These are phyloP conservation scores for Helostoma temminkii DNA, from an alignment of 2,797 vertebrate species.

Conservation along the genomic window DNA sequence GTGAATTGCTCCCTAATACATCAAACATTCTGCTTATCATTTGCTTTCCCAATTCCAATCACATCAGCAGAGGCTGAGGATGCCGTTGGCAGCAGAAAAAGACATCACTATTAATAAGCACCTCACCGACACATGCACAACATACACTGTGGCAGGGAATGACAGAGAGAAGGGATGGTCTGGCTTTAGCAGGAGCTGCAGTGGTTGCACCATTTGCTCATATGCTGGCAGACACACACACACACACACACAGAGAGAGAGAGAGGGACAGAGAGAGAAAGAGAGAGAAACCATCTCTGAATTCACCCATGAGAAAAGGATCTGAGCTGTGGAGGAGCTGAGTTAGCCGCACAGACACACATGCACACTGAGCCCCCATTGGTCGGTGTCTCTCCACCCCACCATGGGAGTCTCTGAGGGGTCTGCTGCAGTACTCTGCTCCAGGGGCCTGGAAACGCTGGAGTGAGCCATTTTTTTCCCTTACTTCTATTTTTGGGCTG, in stretches of 20 bases:
- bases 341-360: slow-evolving; percentile 72
- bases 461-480: slow-evolving; percentile 75
- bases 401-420: slow-evolving; percentile 82
- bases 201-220: slow-evolving; percentile 75
- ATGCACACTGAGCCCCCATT: slow-evolving; percentile 79
- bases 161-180: slow-evolving; percentile 52
- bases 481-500: slow-evolving; percentile 83
- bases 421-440: slow-evolving; percentile 84
- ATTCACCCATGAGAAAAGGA: slow-evolving; percentile 75
- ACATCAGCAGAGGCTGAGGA: slow-evolving; percentile 43
- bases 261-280: slow-evolving; percentile 16
- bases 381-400: slow-evolving; percentile 83
- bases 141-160: slow-evolving; percentile 44
- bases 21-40: slow-evolving; percentile 11
- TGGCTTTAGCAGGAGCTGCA: slow-evolving; percentile 64
- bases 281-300: slow-evolving; percentile 66
- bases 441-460: slow-evolving; percentile 83
- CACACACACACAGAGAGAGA: slow-evolving; percentile 25
- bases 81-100: slow-evolving; percentile 50
- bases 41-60: slow-evolving; percentile 49
- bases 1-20: slow-evolving; percentile 13
- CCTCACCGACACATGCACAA: slow-evolving; percentile 12
- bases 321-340: slow-evolving; percentile 76
- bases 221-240: slow-evolving; percentile 52
- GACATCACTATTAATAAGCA: slow-evolving; percentile 62